Evolutionary conservation across 2,888 invertebrate species (phyloP).

Genomic region (Criorhina ranunculi): DNA sequence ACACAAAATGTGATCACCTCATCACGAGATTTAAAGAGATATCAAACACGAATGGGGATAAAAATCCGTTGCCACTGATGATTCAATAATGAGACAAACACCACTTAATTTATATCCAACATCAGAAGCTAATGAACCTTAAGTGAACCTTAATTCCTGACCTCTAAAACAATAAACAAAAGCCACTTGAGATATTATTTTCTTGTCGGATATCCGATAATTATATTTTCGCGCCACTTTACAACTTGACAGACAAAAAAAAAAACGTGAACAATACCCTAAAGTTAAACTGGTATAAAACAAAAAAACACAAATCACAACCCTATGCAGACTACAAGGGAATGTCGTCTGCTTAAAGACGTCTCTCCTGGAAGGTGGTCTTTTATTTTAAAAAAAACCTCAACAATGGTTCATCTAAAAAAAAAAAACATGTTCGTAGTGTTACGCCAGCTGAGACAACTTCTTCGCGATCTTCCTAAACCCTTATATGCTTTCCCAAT

Average conservation of each 20-base stretch:
- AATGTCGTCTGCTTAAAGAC: constrained; percentile 28
- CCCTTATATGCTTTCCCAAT: constrained; percentile 11
- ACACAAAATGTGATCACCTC: too few species aligned
- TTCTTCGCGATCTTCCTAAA: constrained; percentile 45
- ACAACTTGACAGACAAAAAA: constrained; percentile 10
- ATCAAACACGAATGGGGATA: too few species aligned
- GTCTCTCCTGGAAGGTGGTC: constrained; percentile 41
- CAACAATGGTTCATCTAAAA: neutral
- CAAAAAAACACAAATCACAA: constrained; percentile 21
- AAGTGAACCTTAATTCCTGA: constrained; percentile 63
- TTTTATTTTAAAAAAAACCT: constrained; percentile 2
- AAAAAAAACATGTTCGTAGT: neutral
- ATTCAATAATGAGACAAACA: too few species aligned
- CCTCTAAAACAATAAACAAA: constrained; percentile 56
- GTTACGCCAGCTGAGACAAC: constrained; percentile 67
- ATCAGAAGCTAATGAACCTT: constrained; percentile 63
- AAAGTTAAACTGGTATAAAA: constrained; percentile 29
- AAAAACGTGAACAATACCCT: constrained; percentile 3
- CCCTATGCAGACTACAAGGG: neutral
- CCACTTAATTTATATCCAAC: constrained; percentile 8
- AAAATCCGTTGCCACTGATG: too few species aligned
- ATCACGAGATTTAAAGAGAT: too few species aligned
- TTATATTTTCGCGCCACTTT: constrained; percentile 65
- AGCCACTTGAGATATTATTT: constrained; percentile 8
- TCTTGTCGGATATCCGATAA: constrained; percentile 59